Evolutionary conservation across 2,888 invertebrate species (phyloP).

Genomic region (Agrotis exclamationis): DNA sequence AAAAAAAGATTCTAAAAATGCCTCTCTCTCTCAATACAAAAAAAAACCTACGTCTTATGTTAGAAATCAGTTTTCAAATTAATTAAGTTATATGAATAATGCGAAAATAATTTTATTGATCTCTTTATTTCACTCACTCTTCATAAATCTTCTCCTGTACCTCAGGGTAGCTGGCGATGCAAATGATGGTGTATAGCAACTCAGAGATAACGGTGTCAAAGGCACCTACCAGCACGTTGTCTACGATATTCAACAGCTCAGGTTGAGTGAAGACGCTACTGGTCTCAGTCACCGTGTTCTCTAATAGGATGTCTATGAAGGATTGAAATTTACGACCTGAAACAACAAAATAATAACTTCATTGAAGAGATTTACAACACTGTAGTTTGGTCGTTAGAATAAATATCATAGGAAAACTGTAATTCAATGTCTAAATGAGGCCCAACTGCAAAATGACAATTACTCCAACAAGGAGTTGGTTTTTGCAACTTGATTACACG

Average conservation of each 20-base stretch:
- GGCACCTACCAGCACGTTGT: constrained; percentile 57
- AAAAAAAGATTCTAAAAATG: too few relatives aligned
- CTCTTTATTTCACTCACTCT: constrained; percentile 59
- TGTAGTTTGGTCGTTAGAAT: too few relatives aligned
- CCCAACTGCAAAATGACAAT: too few relatives aligned
- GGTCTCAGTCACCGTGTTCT: constrained; percentile 40
- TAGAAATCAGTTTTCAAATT: too few relatives aligned
- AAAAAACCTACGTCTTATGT: too few relatives aligned
- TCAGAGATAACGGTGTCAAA: constrained; percentile 59
- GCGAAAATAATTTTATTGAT: too few relatives aligned
- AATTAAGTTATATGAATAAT: too few relatives aligned
- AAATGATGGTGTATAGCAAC: constrained; percentile 50
- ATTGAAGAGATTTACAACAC: background rate
- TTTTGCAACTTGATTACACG: too few relatives aligned
- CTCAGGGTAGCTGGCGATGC: constrained; percentile 55
- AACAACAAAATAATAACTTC: background rate
- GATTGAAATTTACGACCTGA: constrained; percentile 32
- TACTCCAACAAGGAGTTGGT: too few relatives aligned
- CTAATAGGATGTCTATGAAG: constrained; percentile 50
- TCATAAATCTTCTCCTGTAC: constrained; percentile 58
- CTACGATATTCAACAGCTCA: constrained; percentile 48
- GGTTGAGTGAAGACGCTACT: constrained; percentile 44
- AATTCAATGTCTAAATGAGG: too few relatives aligned
- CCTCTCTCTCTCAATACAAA: too few relatives aligned
- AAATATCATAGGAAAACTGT: background rate